Evolutionary conservation across 2,797 vertebrate species (phyloP).

Genomic region (Pseudochaenichthys georgianus): DNA sequence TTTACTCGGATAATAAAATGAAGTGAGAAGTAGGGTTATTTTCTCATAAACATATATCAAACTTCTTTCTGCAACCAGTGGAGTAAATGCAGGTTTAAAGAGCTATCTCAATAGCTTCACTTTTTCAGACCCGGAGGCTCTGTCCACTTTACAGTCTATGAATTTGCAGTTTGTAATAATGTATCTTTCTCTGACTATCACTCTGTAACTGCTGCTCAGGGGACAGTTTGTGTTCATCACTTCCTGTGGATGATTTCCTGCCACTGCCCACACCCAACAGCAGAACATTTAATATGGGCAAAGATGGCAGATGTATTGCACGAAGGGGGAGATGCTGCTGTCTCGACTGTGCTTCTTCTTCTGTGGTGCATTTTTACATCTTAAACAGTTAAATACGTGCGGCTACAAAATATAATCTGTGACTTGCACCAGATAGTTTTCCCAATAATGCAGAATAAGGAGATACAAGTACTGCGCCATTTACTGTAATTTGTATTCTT

Average conservation of each 20-base stretch:
- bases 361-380: background rate
- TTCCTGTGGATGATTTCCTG: constrained; percentile 44
- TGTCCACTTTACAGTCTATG: too few species aligned
- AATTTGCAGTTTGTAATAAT: constrained; percentile 20
- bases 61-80: too few species aligned
- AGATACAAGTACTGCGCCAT: background rate
- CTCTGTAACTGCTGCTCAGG: constrained; percentile 28
- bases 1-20: too few species aligned
- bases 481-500: background rate
- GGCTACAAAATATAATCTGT: background rate
- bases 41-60: too few species aligned
- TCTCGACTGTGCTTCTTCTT: constrained; percentile 7
- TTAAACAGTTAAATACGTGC: background rate
- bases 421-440: background rate
- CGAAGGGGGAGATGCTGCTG: background rate
- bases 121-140: too few species aligned
- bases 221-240: constrained; percentile 32
- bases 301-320: constrained; percentile 33
- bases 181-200: background rate
- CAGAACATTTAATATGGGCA: constrained; percentile 28
- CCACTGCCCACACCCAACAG: constrained; percentile 18
- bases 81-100: too few species aligned
- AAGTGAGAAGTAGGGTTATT: too few species aligned
- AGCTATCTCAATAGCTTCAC: too few species aligned
- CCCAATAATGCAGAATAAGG: background rate